Conservation (phyloP, 1,140 invertebrate species). For the Drosophila ambigua region DNA sequence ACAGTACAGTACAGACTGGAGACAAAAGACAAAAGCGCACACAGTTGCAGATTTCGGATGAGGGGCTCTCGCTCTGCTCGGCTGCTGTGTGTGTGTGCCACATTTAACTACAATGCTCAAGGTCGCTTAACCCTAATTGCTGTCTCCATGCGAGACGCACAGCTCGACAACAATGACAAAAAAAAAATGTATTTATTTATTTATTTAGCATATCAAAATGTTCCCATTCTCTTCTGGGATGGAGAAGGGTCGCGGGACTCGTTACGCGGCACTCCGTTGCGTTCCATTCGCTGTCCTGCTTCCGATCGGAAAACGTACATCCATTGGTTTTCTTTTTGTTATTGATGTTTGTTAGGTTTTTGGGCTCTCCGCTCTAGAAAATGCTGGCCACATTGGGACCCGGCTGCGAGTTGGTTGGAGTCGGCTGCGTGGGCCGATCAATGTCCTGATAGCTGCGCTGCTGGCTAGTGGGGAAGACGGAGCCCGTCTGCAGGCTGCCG, state of each 20-base stretch:
- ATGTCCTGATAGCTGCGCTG: conserved; percentile 83
- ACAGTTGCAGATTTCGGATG: conserved; percentile 1
- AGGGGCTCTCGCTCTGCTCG: too few relatives aligned
- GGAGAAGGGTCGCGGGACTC: too few relatives aligned
- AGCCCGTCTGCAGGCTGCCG: conserved; percentile 68
- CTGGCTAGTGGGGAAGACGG: conserved; percentile 77
- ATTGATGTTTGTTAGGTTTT: background rate
- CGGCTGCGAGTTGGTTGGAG: conserved; percentile 73
- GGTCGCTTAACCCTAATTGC: conserved; percentile 22
- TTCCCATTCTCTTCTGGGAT: too few relatives aligned
- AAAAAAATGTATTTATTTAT: conserved; percentile 10
- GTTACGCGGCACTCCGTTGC: too few relatives aligned
- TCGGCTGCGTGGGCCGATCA: conserved; percentile 77
- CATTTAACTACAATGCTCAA: conserved; percentile 18
- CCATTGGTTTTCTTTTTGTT: background rate
- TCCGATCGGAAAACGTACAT: too few relatives aligned
- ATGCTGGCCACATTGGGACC: conserved; percentile 81
- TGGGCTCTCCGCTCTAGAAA: conserved; percentile 52
- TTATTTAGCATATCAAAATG: too few relatives aligned
- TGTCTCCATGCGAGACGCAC: background rate
- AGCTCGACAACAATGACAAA: conserved; percentile 1
- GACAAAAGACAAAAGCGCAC: conserved; percentile 19
- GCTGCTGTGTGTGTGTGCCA: background rate
- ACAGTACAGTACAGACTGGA: too few relatives aligned
- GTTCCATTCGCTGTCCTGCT: too few relatives aligned